Evolutionary conservation across 1,140 invertebrate genomes (phyloP).

Genomic region (Schlechtendalia chinensis): DNA sequence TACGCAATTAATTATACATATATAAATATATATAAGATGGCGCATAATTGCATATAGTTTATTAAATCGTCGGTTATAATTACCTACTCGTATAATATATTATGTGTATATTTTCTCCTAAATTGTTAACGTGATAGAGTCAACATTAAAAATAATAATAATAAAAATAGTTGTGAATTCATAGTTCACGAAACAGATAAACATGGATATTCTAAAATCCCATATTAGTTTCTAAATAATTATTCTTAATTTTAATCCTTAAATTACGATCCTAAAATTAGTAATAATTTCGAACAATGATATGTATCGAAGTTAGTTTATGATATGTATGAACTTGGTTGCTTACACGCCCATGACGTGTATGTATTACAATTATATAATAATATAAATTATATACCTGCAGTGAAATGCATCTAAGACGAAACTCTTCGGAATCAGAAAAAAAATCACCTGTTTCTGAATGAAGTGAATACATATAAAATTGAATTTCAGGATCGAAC

Average conservation of each 20-base stretch:
- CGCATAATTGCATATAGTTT: background rate
- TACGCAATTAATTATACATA: slow-evolving; percentile 17
- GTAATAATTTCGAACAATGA: slow-evolving; percentile 49
- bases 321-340: slow-evolving; percentile 49
- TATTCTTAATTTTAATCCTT: slow-evolving; percentile 33
- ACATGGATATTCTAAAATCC: background rate
- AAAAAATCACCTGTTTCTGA: no score
- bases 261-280: slow-evolving; percentile 6
- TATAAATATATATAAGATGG: background rate
- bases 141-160: slow-evolving; percentile 18
- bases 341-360: slow-evolving; percentile 34
- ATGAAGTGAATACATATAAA: no score
- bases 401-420: no score
- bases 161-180: background rate
- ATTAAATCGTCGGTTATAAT: background rate
- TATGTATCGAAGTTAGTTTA: slow-evolving; percentile 48
- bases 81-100: no score
- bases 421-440: no score
- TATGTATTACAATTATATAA: slow-evolving; percentile 38
- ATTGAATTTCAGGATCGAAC: no score
- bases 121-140: slow-evolving; percentile 1
- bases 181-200: background rate
- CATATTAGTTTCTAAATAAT: background rate
- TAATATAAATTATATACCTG: background rate
- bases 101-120: background rate